These are phyloP conservation scores for Halocynthia roretzi DNA, from an alignment of 23 tunicate species.

Conservation along the genomic window DNA sequence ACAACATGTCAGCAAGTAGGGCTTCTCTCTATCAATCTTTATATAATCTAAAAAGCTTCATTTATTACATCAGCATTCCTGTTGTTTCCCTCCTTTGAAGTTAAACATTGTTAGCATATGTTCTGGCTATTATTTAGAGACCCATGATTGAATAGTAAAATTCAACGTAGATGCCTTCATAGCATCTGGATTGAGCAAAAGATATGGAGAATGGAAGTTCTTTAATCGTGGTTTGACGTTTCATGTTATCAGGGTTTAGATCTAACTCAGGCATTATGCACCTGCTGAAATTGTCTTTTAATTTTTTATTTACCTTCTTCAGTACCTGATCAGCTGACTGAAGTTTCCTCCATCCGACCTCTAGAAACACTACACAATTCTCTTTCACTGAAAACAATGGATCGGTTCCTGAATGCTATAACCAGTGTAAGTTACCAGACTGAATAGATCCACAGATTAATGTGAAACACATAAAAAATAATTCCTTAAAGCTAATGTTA, in stretches of 20 bases:
- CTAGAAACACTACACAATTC: slow-evolving; percentile 94
- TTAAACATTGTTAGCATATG: too few species aligned
- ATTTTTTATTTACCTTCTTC: not conserved
- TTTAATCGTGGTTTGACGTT: too few species aligned
- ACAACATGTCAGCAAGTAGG: slow-evolving; percentile 25
- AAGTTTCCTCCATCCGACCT: slow-evolving; percentile 76
- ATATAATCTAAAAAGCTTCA: too few species aligned
- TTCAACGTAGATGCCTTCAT: too few species aligned
- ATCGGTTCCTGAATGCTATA: slow-evolving; percentile 71
- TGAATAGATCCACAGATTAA: not conserved
- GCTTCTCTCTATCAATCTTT: not conserved
- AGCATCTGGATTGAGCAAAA: too few species aligned
- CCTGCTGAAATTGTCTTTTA: not conserved
- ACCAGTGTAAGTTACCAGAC: slow-evolving; percentile 15
- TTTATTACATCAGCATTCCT: not conserved
- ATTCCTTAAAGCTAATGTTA: too few species aligned
- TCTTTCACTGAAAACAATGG: slow-evolving; percentile 82
- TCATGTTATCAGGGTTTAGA: too few species aligned
- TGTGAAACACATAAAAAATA: too few species aligned
- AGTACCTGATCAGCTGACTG: slow-evolving; percentile 13
- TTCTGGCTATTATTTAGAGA: too few species aligned
- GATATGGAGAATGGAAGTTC: too few species aligned
- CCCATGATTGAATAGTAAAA: too few species aligned
- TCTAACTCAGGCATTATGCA: too few species aligned
- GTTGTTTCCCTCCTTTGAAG: not conserved